Conservation (phyloP, 2,888 invertebrate species). For the Esperia sulphurella region DNA sequence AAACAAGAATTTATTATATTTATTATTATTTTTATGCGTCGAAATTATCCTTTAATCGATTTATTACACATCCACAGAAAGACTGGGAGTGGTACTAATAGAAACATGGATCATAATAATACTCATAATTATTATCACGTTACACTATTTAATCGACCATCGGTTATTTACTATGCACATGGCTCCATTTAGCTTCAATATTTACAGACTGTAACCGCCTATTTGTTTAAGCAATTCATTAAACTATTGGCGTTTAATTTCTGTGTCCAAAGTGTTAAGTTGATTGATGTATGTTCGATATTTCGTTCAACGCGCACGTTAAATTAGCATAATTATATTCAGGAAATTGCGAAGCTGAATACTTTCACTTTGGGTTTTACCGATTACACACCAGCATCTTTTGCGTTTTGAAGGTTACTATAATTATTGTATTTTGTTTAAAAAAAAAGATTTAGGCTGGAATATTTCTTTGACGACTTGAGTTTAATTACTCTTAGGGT, state of each 20-base stretch:
- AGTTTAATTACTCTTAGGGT: too few relatives aligned
- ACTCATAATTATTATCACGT: background rate
- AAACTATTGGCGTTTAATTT: conserved; percentile 3
- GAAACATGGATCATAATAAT: too few relatives aligned
- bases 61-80: too few relatives aligned
- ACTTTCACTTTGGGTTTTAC: background rate
- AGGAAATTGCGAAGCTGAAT: background rate
- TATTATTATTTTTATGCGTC: too few relatives aligned
- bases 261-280: conserved; percentile 1
- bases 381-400: background rate
- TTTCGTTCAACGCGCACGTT: background rate
- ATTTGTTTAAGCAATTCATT: conserved; percentile 7
- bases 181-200: conserved; percentile 10
- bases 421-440: too few relatives aligned
- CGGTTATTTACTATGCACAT: conserved; percentile 9
- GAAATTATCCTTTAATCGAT: too few relatives aligned
- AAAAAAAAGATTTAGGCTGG: too few relatives aligned
- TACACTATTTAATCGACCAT: conserved; percentile 1
- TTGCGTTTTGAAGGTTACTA: too few relatives aligned
- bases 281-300: background rate
- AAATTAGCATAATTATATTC: background rate
- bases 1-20: too few relatives aligned
- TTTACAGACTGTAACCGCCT: conserved; percentile 15
- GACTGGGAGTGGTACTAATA: too few relatives aligned
- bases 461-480: too few relatives aligned